phyloP scores from a whole-genome alignment of 2,888 invertebrate species.

The Melitaea athalia region DNA sequence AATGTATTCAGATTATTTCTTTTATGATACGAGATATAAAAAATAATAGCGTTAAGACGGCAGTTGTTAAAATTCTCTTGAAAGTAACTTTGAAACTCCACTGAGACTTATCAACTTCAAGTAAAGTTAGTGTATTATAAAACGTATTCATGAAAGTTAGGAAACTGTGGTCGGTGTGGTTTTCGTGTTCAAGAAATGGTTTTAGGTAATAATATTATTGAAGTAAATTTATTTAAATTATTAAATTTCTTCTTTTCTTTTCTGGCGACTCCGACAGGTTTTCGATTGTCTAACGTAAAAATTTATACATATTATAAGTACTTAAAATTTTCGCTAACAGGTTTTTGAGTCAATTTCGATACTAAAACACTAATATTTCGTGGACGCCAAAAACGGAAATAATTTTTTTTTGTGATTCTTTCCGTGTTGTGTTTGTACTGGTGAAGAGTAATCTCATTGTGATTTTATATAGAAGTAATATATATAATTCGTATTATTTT shows the following conservation, averaged over 20 bases:
- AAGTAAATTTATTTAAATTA: not conserved
- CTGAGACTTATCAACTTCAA: slow-evolving; percentile 19
- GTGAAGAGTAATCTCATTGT: too few species aligned
- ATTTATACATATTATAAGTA: too few species aligned
- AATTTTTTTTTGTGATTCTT: too few species aligned
- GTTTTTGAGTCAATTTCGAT: too few species aligned
- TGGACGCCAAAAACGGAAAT: too few species aligned
- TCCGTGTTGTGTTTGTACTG: too few species aligned
- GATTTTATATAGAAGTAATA: too few species aligned
- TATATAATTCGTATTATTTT: too few species aligned
- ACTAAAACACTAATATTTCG: too few species aligned
- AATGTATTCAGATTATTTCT: not conserved
- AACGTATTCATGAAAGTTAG: slow-evolving; percentile 22
- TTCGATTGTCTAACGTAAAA: too few species aligned
- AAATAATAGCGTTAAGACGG: not conserved
- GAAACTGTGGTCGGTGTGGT: slow-evolving; percentile 21
- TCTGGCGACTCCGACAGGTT: not conserved
- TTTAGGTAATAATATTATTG: not conserved
- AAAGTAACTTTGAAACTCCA: slow-evolving; percentile 5
- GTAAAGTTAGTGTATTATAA: slow-evolving; percentile 13
- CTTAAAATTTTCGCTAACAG: too few species aligned
- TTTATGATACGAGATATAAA: not conserved
- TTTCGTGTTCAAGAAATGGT: not conserved
- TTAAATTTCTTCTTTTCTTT: not conserved
- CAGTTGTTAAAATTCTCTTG: slow-evolving; percentile 19